phyloP scores from a whole-genome alignment of 2,113 vertebrate genomes.

The Axis porcinus region DNA sequence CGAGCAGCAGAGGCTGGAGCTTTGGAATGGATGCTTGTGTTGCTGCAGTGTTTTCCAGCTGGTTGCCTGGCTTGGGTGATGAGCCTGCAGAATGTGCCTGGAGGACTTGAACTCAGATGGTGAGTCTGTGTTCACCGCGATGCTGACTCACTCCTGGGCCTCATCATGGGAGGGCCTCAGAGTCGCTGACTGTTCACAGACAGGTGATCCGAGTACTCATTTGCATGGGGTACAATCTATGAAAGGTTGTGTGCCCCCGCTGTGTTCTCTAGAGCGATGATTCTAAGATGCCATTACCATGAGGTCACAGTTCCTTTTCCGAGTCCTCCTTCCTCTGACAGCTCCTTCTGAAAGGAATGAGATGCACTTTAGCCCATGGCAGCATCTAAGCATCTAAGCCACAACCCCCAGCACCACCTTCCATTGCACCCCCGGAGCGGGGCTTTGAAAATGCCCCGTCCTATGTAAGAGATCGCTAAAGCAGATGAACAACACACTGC shows the following conservation, averaged over 20 bases:
- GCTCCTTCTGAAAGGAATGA: not conserved
- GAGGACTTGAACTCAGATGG: not conserved
- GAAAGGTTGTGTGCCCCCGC: not conserved
- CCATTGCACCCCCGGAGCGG: not conserved
- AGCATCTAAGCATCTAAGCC: not conserved
- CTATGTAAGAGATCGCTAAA: not conserved
- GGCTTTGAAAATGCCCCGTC: not conserved
- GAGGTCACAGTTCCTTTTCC: not conserved
- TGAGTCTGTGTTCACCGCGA: not conserved
- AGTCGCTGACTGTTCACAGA: not conserved
- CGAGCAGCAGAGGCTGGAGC: not conserved
- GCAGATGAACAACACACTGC: not conserved
- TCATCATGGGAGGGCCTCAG: not conserved
- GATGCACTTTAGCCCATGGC: not conserved
- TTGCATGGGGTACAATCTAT: not conserved
- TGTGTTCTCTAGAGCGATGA: not conserved
- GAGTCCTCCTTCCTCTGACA: not conserved
- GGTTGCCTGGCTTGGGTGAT: not conserved
- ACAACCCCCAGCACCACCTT: not conserved
- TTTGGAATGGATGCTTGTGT: not conserved
- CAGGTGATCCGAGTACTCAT: not conserved
- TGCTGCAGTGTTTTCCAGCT: not conserved
- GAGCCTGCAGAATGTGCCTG: not conserved
- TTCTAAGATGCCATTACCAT: not conserved
- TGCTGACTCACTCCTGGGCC: not conserved